A percentile compares a stretch with the other conserved stretches of the same genome.
These are phyloP conservation scores for Bettongia penicillata DNA, from an alignment of 2,113 vertebrate species.

Conservation along the genomic window DNA sequence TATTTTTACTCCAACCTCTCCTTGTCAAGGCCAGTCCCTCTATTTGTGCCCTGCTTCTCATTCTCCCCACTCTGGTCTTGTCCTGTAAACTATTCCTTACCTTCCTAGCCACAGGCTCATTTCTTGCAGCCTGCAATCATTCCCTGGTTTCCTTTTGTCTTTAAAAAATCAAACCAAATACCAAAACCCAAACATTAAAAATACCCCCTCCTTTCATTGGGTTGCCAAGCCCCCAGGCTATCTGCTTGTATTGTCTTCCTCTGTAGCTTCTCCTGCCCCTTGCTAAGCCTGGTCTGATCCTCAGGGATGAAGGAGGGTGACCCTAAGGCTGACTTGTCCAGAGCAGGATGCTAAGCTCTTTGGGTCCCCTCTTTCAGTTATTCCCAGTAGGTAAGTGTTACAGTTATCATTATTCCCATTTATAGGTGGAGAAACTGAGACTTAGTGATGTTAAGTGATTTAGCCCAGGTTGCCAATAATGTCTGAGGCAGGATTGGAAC, in stretches of 20 bases:
- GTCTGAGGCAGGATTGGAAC: background rate
- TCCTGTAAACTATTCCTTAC: background rate
- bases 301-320: too few species aligned
- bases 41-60: background rate
- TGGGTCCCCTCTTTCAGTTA: background rate
- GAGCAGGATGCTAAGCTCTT: background rate
- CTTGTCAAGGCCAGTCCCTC: background rate
- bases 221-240: background rate
- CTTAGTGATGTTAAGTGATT: background rate
- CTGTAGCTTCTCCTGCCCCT: background rate
- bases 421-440: background rate
- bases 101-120: background rate
- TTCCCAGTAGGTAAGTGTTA: background rate
- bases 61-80: background rate
- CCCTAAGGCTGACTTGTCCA: too few species aligned
- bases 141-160: background rate
- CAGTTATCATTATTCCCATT: background rate
- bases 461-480: background rate
- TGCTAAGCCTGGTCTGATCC: background rate
- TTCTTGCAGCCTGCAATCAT: background rate
- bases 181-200: background rate
- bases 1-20: background rate
- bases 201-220: background rate
- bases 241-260: too few species aligned
- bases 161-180: background rate